phyloP scores from a whole-genome alignment of 2,113 vertebrate genomes.

The Caranx melampygus region DNA sequence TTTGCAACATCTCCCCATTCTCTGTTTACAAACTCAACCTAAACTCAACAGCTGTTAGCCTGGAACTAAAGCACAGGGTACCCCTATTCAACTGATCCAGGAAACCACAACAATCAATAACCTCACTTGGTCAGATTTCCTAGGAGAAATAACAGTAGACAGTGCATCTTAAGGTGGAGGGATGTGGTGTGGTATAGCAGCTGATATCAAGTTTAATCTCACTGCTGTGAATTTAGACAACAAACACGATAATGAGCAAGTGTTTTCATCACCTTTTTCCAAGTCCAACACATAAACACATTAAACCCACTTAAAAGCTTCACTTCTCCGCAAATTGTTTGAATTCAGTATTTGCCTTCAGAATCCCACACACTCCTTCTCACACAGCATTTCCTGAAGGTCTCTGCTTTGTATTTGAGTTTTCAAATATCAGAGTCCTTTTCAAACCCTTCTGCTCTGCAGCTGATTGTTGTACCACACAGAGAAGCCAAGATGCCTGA shows the following conservation, averaged over 20 bases:
- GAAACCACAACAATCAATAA: not conserved
- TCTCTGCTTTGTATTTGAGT: conserved; percentile 52
- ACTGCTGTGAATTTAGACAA: conserved; percentile 6
- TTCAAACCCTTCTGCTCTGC: conserved; percentile 42
- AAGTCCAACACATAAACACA: conserved; percentile 4
- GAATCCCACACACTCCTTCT: conserved; percentile 41
- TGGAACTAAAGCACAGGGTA: not conserved
- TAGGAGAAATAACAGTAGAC: conserved; percentile 7
- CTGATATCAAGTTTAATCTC: not conserved
- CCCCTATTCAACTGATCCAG: not conserved
- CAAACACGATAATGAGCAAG: not conserved
- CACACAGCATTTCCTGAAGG: conserved; percentile 63
- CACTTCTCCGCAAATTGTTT: conserved; percentile 1
- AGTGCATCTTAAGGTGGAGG: not conserved
- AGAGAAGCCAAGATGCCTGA: conserved; percentile 45
- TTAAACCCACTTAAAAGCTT: conserved; percentile 9
- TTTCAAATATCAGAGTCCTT: conserved; percentile 47
- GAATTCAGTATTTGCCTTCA: conserved; percentile 26
- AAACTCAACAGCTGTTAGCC: conserved; percentile 10
- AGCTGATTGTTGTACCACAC: conserved; percentile 46
- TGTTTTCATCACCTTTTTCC: conserved; percentile 11
- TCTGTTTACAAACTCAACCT: conserved; percentile 1
- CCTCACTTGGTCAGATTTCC: conserved; percentile 12
- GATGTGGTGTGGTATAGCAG: not conserved
- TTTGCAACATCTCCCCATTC: not conserved